Evolutionary conservation across 2,797 vertebrate species (phyloP).

Genomic region (Microchirus variegatus): DNA sequence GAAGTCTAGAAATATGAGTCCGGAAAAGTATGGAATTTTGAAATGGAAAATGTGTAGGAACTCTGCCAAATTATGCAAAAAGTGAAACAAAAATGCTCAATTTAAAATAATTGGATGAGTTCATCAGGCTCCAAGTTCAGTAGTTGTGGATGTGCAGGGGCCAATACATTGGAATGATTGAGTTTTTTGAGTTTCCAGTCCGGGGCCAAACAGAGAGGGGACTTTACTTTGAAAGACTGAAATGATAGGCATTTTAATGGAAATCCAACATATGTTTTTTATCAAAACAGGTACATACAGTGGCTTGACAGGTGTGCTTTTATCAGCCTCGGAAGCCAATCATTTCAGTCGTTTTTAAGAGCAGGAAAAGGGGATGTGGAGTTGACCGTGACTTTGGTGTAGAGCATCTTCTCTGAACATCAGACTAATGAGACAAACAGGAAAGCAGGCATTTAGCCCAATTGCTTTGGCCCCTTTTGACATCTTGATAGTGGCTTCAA

Average conservation of each 20-base stretch:
- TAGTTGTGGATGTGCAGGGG: slow-evolving; percentile 29
- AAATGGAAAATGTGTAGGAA: too few species aligned
- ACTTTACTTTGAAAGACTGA: slow-evolving; percentile 19
- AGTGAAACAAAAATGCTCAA: slow-evolving; percentile 47
- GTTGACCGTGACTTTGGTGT: slow-evolving; percentile 27
- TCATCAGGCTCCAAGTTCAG: slow-evolving; percentile 58
- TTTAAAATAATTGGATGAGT: slow-evolving; percentile 63
- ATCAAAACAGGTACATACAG: slow-evolving; percentile 17
- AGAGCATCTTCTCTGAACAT: slow-evolving; percentile 51
- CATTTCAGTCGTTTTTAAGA: slow-evolving; percentile 21
- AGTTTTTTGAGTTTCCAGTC: slow-evolving; percentile 40
- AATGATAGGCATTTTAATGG: slow-evolving; percentile 19
- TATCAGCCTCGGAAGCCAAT: slow-evolving; percentile 17
- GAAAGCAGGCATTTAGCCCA: slow-evolving; percentile 50
- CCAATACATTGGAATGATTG: slow-evolving; percentile 23
- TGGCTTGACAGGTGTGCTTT: slow-evolving; percentile 15
- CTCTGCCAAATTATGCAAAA: too few species aligned
- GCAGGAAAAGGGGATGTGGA: slow-evolving; percentile 20
- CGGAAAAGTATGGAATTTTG: too few species aligned
- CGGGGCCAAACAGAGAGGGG: slow-evolving; percentile 29
- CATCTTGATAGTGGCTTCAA: slow-evolving; percentile 44
- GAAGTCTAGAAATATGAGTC: too few species aligned
- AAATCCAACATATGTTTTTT: slow-evolving; percentile 17
- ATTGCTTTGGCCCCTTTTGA: slow-evolving; percentile 40
- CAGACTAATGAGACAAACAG: slow-evolving; percentile 74